Evolutionary conservation across 1,140 invertebrate species (phyloP), one percentile per base, ranked within the genome.

Genomic region (Drosophila murphyi): DNA sequence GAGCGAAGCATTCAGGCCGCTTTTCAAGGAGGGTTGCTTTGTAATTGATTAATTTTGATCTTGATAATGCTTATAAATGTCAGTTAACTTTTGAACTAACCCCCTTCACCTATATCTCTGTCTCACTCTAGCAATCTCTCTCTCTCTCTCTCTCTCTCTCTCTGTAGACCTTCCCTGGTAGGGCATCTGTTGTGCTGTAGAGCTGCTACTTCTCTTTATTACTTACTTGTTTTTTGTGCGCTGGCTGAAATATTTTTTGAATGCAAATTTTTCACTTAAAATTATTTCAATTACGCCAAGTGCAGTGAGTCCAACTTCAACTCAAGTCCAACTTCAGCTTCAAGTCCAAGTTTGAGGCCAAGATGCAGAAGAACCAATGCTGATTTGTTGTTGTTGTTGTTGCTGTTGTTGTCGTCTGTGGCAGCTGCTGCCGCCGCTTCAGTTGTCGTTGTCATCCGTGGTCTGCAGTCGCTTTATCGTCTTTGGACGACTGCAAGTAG

Each of bases 261-360:
- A 88, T 90, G 83, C 80, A 88, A 81, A 89, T 87, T 88, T 88
- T 88, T 88, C 85, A 89, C 83, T 88, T 88, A 81, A 88, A 88
- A 88, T 88, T 88, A 88, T 88, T 88, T 88, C 85, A 88, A 88
- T 88, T 88, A 88, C 85, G 81, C 77, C 60, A 85, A 89, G 80
- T 87, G 76, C 80, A 80, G 61, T 20, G 45, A 51, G 54, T 63
- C 60, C 61, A 64, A 69, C 51, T 37, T 31, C 20, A 20, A 37
- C 35, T 7, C 3, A 37, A 4, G 3, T 43, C 39, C 39, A 43
- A 43, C 39, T 57, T 54, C 60, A 63, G 63, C 50, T 34, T 29
- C 39, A 28, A 72, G 51, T 10, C 32, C 39, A 39, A 20, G 37
- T 3, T 43, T 34, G 29, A 20, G 47, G 54, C 43, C 39, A 4